Conservation (phyloP, 1,140 invertebrate genomes). For the Pseudoatta argentina region DNA sequence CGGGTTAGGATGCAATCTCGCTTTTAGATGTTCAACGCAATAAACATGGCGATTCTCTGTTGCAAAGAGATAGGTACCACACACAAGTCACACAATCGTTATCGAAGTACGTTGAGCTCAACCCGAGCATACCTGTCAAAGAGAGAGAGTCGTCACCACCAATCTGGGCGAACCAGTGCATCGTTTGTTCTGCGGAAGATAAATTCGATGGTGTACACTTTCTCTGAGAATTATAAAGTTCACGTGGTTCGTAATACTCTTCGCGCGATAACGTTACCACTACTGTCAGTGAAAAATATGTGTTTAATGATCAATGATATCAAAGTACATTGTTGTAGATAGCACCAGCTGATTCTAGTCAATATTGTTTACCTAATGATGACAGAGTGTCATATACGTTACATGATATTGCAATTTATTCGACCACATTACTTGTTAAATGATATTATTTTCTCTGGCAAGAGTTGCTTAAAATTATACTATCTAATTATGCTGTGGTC, state of each 20-base stretch:
- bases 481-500: neutral
- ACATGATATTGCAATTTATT: neutral
- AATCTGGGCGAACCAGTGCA: slow-evolving; percentile 86
- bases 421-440: neutral
- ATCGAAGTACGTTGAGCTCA: slow-evolving; percentile 50
- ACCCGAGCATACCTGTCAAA: slow-evolving; percentile 80
- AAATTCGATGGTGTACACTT: slow-evolving; percentile 67
- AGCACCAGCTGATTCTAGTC: neutral
- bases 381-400: neutral
- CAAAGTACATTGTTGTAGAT: slow-evolving; percentile 9
- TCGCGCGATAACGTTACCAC: neutral
- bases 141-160: slow-evolving; percentile 80
- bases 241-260: neutral
- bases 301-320: slow-evolving; percentile 5
- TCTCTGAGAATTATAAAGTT: slow-evolving; percentile 35
- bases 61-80: neutral
- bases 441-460: neutral
- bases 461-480: neutral
- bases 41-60: neutral
- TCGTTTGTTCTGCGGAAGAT: slow-evolving; percentile 84
- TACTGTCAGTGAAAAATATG: neutral
- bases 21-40: neutral
- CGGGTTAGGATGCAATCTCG: neutral
- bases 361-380: neutral
- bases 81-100: slow-evolving; percentile 49